Evolutionary conservation across 2,113 vertebrate genomes (phyloP).

Genomic region (Tichodroma muraria): DNA sequence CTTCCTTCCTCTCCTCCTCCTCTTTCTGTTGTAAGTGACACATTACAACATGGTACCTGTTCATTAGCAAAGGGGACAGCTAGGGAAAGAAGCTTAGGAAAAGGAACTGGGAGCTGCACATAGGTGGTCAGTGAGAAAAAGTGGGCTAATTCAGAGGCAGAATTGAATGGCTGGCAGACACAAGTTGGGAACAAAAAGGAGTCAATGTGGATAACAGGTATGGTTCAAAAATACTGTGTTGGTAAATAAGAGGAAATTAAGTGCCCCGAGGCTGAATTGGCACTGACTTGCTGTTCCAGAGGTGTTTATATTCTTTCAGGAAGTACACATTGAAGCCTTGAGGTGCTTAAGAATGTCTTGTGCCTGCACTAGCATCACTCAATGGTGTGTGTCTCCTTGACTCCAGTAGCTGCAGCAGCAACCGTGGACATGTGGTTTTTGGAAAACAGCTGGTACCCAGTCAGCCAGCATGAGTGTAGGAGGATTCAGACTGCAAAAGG

Average conservation of each 20-base stretch:
- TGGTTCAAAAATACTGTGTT: not conserved
- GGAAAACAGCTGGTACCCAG: not conserved
- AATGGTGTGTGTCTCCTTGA: accelerated
- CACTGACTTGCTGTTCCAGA: not conserved
- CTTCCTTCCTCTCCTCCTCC: not conserved
- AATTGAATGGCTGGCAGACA: not conserved
- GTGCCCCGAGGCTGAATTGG: not conserved
- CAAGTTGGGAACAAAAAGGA: not conserved
- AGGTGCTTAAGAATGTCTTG: not conserved
- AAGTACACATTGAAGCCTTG: not conserved
- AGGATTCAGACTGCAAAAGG: not conserved
- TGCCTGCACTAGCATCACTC: not conserved
- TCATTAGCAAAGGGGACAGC: not conserved
- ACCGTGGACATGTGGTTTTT: accelerated
- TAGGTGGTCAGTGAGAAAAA: not conserved
- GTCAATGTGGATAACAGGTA: accelerated
- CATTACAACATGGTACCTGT: accelerated
- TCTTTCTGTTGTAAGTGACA: not conserved
- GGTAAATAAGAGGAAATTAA: not conserved
- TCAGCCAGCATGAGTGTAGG: not conserved
- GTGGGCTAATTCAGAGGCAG: not conserved
- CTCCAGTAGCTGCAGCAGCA: not conserved
- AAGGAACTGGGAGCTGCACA: not conserved
- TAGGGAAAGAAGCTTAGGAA: not conserved
- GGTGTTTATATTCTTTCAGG: not conserved